Conservation (phyloP, 2,113 vertebrate genomes). For the Nicator chloris region DNA sequence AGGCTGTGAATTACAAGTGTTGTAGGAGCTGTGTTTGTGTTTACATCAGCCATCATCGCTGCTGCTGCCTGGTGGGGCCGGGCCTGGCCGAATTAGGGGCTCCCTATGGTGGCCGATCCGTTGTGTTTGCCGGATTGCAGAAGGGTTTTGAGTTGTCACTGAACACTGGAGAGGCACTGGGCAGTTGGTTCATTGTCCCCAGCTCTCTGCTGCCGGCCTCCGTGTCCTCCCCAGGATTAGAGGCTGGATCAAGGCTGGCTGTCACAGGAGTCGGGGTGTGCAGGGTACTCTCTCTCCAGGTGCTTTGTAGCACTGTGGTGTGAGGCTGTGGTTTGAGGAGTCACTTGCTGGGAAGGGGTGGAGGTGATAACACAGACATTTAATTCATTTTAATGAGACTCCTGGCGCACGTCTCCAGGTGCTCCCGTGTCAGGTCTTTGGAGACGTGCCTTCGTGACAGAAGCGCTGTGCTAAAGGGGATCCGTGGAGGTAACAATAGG, state of each 20-base stretch:
- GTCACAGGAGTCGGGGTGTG: accelerated
- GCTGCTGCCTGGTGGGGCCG: background rate
- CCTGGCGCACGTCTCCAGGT: background rate
- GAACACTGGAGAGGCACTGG: background rate
- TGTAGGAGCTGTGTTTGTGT: background rate
- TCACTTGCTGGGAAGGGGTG: background rate
- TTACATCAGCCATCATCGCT: accelerated
- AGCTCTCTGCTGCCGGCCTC: background rate
- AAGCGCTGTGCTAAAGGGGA: background rate
- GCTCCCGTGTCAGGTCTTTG: background rate
- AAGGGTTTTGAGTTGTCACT: background rate
- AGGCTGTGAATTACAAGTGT: accelerated
- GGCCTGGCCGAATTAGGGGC: background rate
- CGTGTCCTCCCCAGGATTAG: background rate
- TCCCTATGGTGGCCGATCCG: background rate
- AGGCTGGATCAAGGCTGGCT: background rate
- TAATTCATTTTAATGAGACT: conserved; percentile 48
- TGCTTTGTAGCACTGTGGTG: accelerated
- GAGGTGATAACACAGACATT: background rate
- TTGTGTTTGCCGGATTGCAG: accelerated
- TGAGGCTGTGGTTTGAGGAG: background rate
- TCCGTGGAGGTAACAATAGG: background rate
- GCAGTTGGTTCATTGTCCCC: background rate
- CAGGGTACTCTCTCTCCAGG: background rate
- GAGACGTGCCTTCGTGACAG: conserved; percentile 48